Conservation (phyloP, 2,797 vertebrate species). For the Mus minutoides region DNA sequence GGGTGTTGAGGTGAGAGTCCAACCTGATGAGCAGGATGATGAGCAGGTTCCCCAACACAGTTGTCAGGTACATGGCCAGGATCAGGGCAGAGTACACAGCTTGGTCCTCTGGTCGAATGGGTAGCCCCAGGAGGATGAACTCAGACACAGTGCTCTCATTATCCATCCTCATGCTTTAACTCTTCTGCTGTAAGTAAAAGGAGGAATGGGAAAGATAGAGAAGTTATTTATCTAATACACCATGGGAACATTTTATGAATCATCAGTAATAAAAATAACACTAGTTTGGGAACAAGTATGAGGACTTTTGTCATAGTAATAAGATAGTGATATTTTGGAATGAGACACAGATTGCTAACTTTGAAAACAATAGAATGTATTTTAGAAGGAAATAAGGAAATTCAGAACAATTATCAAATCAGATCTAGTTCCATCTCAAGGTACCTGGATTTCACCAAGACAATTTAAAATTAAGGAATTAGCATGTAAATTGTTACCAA, state of each 20-base stretch:
- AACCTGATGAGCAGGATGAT: conserved; percentile 70
- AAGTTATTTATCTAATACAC: neutral
- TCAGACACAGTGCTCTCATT: conserved; percentile 16
- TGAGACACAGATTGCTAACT: neutral
- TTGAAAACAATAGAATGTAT: neutral
- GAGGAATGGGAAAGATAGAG: neutral
- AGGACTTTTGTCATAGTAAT: neutral
- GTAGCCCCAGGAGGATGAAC: conserved; percentile 70
- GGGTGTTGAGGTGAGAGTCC: conserved; percentile 62
- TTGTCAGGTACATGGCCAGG: conserved; percentile 63
- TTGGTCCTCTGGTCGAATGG: neutral
- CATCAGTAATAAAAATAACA: neutral
- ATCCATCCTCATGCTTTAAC: neutral
- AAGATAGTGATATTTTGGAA: neutral
- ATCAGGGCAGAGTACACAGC: neutral
- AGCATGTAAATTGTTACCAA: too few relatives aligned
- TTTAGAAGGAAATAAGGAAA: neutral
- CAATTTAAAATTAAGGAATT: neutral
- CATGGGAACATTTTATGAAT: neutral
- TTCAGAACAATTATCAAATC: neutral
- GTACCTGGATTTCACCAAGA: neutral
- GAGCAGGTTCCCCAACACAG: conserved; percentile 67
- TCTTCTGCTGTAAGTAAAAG: neutral
- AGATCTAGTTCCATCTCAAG: neutral
- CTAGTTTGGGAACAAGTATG: neutral